Percentiles rank a stretch among this genome's conserved stretches.
Conservation (phyloP, 2,797 vertebrate genomes). For the Cirrhinus mrigala region DNA sequence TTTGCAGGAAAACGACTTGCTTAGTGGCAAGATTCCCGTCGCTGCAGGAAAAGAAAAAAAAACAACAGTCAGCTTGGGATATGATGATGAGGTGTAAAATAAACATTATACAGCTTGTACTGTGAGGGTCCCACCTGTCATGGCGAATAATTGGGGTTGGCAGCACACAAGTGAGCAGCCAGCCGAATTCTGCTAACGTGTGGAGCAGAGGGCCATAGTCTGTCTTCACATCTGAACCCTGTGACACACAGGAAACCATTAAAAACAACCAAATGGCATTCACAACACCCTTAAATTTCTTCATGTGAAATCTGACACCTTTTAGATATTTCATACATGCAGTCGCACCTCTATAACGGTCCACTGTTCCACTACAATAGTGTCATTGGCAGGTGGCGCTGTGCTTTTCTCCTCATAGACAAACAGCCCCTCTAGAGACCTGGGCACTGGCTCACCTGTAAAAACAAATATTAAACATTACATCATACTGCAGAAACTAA, state of each 20-base stretch:
- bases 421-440: conserved; percentile 93
- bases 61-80: not conserved
- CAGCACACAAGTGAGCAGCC: conserved; percentile 95
- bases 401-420: conserved; percentile 90
- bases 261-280: not conserved
- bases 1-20: conserved; percentile 94
- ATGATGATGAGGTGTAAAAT: not conserved
- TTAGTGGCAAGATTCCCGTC: conserved; percentile 96
- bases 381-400: conserved; percentile 88
- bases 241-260: conserved; percentile 30
- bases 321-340: not conserved
- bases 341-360: conserved; percentile 91
- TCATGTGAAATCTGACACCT: not conserved
- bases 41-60: conserved; percentile 74
- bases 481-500: not conserved
- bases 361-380: conserved; percentile 98
- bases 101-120: not conserved
- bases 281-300: not conserved
- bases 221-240: conserved; percentile 91
- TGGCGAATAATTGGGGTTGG: conserved; percentile 93
- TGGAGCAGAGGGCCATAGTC: conserved; percentile 95
- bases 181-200: conserved; percentile 96
- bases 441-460: conserved; percentile 88
- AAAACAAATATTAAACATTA: not conserved
- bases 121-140: conserved; percentile 83